Evolutionary conservation across 2,797 vertebrate species (phyloP).

Genomic region (Pseudomugil gertrudae): DNA sequence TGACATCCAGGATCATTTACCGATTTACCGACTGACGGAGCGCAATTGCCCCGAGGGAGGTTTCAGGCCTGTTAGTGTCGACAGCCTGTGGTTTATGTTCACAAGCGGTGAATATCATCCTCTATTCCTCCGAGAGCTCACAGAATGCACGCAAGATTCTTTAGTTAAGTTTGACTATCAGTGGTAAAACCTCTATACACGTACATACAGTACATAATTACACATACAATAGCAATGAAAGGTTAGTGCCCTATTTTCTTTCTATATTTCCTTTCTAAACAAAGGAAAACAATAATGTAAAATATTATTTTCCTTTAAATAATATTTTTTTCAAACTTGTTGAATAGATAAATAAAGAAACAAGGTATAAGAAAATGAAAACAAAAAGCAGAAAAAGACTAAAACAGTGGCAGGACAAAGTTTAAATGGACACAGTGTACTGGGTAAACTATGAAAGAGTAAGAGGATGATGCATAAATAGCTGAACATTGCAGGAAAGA

Average conservation of each 20-base stretch:
- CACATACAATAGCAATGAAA: neutral
- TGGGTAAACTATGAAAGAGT: neutral
- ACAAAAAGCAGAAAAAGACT: neutral
- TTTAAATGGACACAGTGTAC: neutral
- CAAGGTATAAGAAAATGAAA: neutral
- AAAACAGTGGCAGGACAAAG: neutral
- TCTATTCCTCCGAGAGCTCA: constrained; percentile 33
- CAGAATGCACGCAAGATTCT: constrained; percentile 21
- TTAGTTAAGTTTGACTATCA: constrained; percentile 8
- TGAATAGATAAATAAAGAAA: neutral
- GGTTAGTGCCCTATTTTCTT: neutral
- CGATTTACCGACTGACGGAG: constrained; percentile 71
- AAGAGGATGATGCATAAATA: neutral
- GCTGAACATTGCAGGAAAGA: neutral
- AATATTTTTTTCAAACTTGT: neutral
- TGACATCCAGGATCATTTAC: constrained; percentile 87
- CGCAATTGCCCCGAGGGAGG: constrained; percentile 61
- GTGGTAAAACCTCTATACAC: neutral
- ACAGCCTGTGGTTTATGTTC: constrained; percentile 35
- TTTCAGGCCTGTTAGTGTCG: constrained; percentile 30
- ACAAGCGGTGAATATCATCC: constrained; percentile 33
- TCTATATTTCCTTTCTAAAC: neutral
- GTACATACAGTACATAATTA: neutral
- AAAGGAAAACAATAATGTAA: too few relatives aligned
- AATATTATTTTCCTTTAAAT: too few relatives aligned